A percentile compares a stretch with the other conserved stretches of the same genome.
These are phyloP conservation scores for Mythimna impura DNA, from an alignment of 2,888 invertebrate genomes.

Conservation along the genomic window DNA sequence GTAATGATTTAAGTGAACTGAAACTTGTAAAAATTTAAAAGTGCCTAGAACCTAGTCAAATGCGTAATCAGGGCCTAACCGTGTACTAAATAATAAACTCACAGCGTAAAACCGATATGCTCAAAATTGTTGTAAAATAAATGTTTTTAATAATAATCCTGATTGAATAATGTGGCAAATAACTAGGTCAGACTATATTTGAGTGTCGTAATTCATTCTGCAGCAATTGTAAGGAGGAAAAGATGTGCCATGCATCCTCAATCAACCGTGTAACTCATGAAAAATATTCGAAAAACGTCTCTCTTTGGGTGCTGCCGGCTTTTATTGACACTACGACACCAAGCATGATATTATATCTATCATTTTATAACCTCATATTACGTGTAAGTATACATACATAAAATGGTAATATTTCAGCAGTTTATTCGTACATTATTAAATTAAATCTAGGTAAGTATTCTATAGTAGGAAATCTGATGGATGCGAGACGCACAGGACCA, in stretches of 20 bases:
- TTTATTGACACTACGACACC: slow-evolving; percentile 10
- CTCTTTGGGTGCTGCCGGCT: background rate
- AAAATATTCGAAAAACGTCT: slow-evolving; percentile 41
- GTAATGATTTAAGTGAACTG: background rate
- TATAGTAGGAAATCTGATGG: too few relatives aligned
- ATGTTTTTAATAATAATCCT: background rate
- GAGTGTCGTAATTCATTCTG: slow-evolving; percentile 28
- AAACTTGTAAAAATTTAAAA: background rate
- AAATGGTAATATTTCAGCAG: slow-evolving; percentile 6
- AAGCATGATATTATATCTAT: slow-evolving; percentile 7
- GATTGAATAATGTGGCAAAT: slow-evolving; percentile 5
- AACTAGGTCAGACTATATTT: slow-evolving; percentile 32
- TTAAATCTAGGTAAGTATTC: too few relatives aligned
- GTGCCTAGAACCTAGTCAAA: too few relatives aligned
- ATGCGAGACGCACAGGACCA: too few relatives aligned
- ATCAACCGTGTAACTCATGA: slow-evolving; percentile 36
- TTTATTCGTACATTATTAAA: background rate
- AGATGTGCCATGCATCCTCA: slow-evolving; percentile 46
- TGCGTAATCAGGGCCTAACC: too few relatives aligned
- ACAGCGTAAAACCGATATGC: background rate
- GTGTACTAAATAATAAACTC: too few relatives aligned
- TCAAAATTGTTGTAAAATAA: background rate
- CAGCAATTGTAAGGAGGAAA: slow-evolving; percentile 25
- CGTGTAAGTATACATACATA: background rate
- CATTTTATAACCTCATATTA: slow-evolving; percentile 22